Conservation (phyloP, 2,113 vertebrate genomes). For the Gallinago jamesoni region DNA sequence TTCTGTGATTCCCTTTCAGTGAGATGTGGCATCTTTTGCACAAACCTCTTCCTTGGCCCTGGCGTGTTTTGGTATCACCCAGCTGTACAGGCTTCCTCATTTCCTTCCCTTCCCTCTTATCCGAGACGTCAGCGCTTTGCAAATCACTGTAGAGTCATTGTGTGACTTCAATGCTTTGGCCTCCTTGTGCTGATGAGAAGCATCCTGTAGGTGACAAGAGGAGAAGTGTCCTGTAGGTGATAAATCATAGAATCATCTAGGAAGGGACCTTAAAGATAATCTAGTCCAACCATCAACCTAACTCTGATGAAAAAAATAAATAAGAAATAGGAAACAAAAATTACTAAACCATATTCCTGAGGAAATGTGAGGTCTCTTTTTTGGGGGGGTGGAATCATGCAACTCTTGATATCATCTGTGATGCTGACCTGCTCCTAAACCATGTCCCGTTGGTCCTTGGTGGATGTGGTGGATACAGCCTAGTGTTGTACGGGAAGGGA, state of each 20-base stretch:
- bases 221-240: too few relatives aligned
- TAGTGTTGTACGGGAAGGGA: background rate
- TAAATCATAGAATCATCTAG: too few relatives aligned
- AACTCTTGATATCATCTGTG: background rate
- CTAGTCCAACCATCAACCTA: too few relatives aligned
- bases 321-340: too few relatives aligned
- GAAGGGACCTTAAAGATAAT: too few relatives aligned
- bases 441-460: background rate
- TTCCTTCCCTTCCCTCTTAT: background rate
- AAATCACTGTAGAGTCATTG: background rate
- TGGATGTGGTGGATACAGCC: fast-evolving
- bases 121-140: background rate
- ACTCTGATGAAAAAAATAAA: too few relatives aligned
- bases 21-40: background rate
- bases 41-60: background rate
- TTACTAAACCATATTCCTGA: too few relatives aligned
- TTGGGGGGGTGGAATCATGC: fast-evolving
- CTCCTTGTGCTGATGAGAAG: background rate
- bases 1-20: background rate
- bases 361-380: background rate
- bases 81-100: background rate
- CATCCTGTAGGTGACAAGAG: too few relatives aligned
- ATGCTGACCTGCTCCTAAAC: background rate
- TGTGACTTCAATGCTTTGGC: fast-evolving
- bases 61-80: background rate